These are phyloP conservation scores for Drosophila atripex DNA, from an alignment of 2,888 invertebrate species.

Conservation along the genomic window DNA sequence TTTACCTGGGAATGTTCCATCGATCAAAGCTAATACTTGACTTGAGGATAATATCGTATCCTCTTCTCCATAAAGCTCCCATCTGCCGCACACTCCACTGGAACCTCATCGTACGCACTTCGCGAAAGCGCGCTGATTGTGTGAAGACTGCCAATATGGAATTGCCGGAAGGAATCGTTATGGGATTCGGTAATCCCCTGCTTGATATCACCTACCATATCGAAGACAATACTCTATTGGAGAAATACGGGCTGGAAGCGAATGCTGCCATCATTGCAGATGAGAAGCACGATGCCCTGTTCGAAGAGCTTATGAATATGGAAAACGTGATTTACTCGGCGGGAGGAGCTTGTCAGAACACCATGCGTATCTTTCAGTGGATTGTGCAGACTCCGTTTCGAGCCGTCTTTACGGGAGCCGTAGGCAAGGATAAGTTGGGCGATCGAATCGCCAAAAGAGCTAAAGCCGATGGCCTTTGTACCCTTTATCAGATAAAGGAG, in stretches of 20 bases:
- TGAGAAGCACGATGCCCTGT: slow-evolving; percentile 54
- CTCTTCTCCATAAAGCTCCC: background rate
- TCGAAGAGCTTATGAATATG: slow-evolving; percentile 57
- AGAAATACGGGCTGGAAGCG: slow-evolving; percentile 54
- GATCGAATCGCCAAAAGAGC: slow-evolving; percentile 60
- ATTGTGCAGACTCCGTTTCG: slow-evolving; percentile 51
- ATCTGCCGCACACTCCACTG: background rate
- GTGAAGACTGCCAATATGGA: slow-evolving; percentile 36
- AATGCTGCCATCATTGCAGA: slow-evolving; percentile 66
- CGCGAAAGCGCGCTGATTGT: background rate
- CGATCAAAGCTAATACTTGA: background rate
- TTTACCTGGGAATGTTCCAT: slow-evolving; percentile 8
- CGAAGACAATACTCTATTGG: slow-evolving; percentile 53
- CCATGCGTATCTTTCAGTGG: slow-evolving; percentile 65
- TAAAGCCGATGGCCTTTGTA: slow-evolving; percentile 47
- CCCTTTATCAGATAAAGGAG: slow-evolving; percentile 50
- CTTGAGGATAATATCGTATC: background rate
- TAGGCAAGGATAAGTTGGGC: slow-evolving; percentile 63
- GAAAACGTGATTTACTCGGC: slow-evolving; percentile 59
- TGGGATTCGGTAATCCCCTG: slow-evolving; percentile 71
- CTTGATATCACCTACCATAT: slow-evolving; percentile 56
- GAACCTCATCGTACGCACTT: too few relatives aligned
- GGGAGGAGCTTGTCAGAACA: slow-evolving; percentile 69
- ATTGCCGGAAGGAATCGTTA: slow-evolving; percentile 44
- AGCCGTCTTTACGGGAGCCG: slow-evolving; percentile 46